Percentiles rank a stretch among this genome's conserved stretches.
These are phyloP conservation scores for Hermaeophaga mercurialis DNA, from an alignment of 2,888 invertebrate genomes.

Conservation along the genomic window DNA sequence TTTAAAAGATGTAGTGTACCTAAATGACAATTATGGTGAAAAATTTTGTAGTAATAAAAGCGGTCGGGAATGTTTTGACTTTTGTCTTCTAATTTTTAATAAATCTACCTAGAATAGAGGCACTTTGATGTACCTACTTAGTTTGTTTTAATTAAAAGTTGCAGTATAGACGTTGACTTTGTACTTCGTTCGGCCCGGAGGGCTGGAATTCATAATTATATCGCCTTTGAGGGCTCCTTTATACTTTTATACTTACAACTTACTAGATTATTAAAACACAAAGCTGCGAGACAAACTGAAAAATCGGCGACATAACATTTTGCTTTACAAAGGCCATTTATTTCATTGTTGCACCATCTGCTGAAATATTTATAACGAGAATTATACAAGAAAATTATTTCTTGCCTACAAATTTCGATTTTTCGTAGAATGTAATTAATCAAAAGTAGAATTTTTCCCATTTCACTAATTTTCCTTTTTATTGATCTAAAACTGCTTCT, in stretches of 20 bases:
- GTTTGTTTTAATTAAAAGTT: conserved; percentile 59
- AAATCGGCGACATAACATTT: not conserved
- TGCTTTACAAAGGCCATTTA: too few species aligned
- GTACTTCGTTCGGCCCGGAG: conserved; percentile 50
- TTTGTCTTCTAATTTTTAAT: conserved; percentile 53
- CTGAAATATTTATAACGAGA: too few species aligned
- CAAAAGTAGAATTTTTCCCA: too few species aligned
- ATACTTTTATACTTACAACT: conserved; percentile 39
- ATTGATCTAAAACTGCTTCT: too few species aligned
- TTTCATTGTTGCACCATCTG: too few species aligned
- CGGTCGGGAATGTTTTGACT: conserved; percentile 11
- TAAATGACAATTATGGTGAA: conserved; percentile 1
- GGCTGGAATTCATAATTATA: conserved; percentile 55
- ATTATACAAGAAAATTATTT: too few species aligned
- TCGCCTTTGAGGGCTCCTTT: conserved; percentile 52
- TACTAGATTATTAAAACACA: conserved; percentile 32
- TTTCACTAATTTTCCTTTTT: too few species aligned
- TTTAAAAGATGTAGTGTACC: too few species aligned
- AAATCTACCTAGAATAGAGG: conserved; percentile 50
- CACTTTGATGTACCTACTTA: conserved; percentile 54
- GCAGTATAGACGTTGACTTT: conserved; percentile 54
- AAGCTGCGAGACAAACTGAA: conserved; percentile 4
- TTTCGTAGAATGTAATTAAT: too few species aligned
- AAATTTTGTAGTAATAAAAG: conserved; percentile 12
- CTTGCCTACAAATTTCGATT: too few species aligned